Evolutionary conservation across 35 echinoderm and acorn worm species (phyloP), one percentile per base, ranked within the genome.

Genomic region (Heliocidaris erythrogramma): DNA sequence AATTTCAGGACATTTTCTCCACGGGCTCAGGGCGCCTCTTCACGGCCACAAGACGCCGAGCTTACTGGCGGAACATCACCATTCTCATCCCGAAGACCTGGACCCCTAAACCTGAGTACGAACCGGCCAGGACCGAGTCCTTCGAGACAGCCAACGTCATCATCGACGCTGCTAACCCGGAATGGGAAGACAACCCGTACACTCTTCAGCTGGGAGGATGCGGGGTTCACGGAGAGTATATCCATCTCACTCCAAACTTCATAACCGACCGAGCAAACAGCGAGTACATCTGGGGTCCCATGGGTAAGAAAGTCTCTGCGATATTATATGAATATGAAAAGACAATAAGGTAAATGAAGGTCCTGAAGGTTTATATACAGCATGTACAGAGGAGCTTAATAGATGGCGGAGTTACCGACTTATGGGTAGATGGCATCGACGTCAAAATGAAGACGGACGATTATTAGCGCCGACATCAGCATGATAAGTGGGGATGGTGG

Each of bases 61-160:
- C 89, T 3, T 97, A 97, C 69, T 95, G 95, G 84, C 52, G 90
- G 16, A 95, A 97, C 29, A 95, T 97, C 30, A 96, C 96, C 30
- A 96, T 97, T 32, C 96, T 97, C 18, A n/a, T 97, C 18, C 96
- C 96, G 2, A 59, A 93, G 17, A 88, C 60, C 13, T 97, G 96
- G 96, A 69, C 85, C 32, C 30, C 53, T 32, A 94, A 94, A 84
- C 56, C 84, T 53, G 56, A 92, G 30, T 97, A 94, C 61, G 56
- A 92, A 31, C 29, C 86, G 47, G 95, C 95, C 14, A 31, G 86
- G 0, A 95, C 87, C 12, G 96, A 97, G 49, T 96, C 95, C 42
- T 97, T 96, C 89, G 47, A 86, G 49, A 97, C 96, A n/a, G 95
- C 96, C n/a, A 94, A 95, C 47, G 84, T 97, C 47, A 90, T 97